Evolutionary conservation across 2,797 vertebrate species (phyloP), one percentile per base, ranked within the genome.

Genomic region (Alectoris magna): DNA sequence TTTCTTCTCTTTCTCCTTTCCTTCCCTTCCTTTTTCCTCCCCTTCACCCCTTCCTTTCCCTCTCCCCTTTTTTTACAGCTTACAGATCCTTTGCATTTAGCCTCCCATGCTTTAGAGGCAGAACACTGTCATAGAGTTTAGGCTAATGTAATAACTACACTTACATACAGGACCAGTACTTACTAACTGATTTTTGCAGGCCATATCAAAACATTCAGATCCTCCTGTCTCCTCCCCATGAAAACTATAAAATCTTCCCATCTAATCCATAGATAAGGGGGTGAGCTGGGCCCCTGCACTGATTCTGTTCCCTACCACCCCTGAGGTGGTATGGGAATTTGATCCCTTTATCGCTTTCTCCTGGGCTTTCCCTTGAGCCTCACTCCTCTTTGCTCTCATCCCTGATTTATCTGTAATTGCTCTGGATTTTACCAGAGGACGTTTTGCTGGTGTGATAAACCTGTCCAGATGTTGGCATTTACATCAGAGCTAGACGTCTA

Each of bases 401-500:
- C 55, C 70, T 89, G 39, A 66, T 78, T 78, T 81, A 60, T 8
- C 18, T 60, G 12, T 62, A 91, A 83, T 81, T 93, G 56, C 73
- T 84, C 59, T 88, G 80, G 36, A 92, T 91, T 94, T 93, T 90
- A 94, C 87, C 75, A 91, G 67, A 64, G 77, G 29, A 93, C 7
- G 1, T 91, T 94, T 69, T 93, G 55, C 71, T 91, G 66, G 51
- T 94, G 74, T 88, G 53, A 88, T 95, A 94, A 95, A 95, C 91
- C 93, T 88, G 93, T 94, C 95, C 95, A 95, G 91, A 94, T 95
- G 91, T 82, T 96, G 88, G 72, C 74, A 96, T 96, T 96, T 96
- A 95, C 94, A 96, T 96, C 74, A 74, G 90, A 88, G 48, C 94
- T 93, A 96, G 96, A 96, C 94, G 93, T 93, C 94, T 96, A 96